Percentiles rank a stretch among this genome's conserved stretches.
Evolutionary conservation across 1,140 invertebrate genomes (phyloP).

Genomic region (Coenobita brevimanus): DNA sequence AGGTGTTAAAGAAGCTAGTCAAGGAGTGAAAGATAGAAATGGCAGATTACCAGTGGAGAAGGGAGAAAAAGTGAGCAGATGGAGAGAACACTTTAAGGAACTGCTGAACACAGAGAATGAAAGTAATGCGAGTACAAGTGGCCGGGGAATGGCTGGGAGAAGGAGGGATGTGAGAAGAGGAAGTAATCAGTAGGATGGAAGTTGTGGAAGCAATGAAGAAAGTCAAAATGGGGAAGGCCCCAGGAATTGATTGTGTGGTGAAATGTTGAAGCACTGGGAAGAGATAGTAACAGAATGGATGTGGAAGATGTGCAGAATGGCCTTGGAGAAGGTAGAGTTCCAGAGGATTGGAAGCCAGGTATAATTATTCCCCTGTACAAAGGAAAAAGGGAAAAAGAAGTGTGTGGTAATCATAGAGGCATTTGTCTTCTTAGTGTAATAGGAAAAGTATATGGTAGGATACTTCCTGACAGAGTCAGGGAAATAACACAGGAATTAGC

Average conservation of each 20-base stretch:
- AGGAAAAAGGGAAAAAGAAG: too few relatives aligned
- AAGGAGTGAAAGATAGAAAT: background rate
- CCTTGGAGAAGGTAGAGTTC: too few relatives aligned
- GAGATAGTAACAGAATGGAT: background rate
- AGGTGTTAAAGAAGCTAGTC: too few relatives aligned
- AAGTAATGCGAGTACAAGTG: background rate
- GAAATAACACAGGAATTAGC: too few relatives aligned
- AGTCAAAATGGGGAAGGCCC: background rate
- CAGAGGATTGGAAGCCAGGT: too few relatives aligned
- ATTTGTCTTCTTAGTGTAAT: too few relatives aligned
- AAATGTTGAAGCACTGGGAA: background rate
- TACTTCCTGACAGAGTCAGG: too few relatives aligned
- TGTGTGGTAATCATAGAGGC: too few relatives aligned
- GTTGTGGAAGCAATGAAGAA: background rate
- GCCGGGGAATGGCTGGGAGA: background rate
- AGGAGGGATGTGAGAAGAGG: background rate
- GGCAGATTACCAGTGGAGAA: background rate
- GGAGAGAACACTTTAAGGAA: background rate
- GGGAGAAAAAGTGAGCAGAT: background rate
- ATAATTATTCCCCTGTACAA: too few relatives aligned
- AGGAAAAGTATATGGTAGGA: too few relatives aligned
- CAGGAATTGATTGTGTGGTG: background rate
- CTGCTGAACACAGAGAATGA: background rate
- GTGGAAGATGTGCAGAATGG: background rate
- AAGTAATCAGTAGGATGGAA: slow-evolving; percentile 3